These are phyloP conservation scores for Hyaena hyaena DNA, from an alignment of 2,113 vertebrate species.

Conservation along the genomic window DNA sequence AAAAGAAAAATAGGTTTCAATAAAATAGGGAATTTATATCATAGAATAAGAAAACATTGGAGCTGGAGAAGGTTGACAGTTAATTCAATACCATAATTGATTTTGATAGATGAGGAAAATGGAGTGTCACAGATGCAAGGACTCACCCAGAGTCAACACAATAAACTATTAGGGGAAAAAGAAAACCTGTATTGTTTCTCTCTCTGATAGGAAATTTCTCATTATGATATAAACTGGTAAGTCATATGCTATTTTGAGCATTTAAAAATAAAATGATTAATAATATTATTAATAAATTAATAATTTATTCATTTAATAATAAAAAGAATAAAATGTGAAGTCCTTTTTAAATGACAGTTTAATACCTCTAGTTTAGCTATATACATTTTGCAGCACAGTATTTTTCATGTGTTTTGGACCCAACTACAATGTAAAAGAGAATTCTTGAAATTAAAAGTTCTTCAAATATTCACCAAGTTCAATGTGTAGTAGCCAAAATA, in stretches of 20 bases:
- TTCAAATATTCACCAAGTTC: conserved; percentile 38
- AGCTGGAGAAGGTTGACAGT: neutral
- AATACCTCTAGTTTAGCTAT: neutral
- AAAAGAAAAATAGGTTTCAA: neutral
- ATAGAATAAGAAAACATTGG: neutral
- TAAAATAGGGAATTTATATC: neutral
- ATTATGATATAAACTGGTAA: conserved; percentile 6
- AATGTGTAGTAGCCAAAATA: neutral
- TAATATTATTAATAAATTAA: no score
- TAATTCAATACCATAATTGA: neutral
- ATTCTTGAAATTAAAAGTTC: neutral
- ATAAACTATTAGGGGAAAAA: neutral
- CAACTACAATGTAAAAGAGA: neutral
- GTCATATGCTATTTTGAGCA: neutral
- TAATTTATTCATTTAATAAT: neutral
- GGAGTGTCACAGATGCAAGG: neutral
- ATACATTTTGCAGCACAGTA: neutral
- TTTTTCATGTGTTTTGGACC: neutral
- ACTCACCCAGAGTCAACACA: neutral
- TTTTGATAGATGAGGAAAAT: neutral
- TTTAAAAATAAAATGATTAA: conserved; percentile 10
- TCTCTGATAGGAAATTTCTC: neutral
- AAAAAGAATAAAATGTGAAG: neutral
- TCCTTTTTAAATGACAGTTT: conserved; percentile 4
- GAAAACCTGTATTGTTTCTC: neutral